Evolutionary conservation across 2,797 vertebrate species (phyloP).

Genomic region (Dendrocincla tyrannina): DNA sequence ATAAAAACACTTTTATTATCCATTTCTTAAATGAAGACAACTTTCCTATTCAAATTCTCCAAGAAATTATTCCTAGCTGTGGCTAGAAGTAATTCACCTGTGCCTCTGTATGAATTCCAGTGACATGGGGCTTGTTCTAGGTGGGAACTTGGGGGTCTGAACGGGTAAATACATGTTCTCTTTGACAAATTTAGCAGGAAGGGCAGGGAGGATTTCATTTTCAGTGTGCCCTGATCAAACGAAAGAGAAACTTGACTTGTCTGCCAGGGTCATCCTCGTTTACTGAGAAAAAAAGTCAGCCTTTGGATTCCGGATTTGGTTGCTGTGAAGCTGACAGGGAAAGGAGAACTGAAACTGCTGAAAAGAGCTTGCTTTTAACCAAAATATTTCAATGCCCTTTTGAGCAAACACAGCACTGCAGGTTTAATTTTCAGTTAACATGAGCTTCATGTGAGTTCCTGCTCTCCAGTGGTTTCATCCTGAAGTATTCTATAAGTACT

Average conservation of each 20-base stretch:
- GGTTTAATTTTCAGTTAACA: neutral
- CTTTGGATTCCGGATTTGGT: neutral
- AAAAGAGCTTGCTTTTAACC: neutral
- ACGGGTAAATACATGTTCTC: neutral
- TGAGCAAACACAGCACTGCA: neutral
- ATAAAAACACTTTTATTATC: too few relatives aligned
- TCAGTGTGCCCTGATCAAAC: neutral
- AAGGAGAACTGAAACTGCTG: constrained; percentile 55
- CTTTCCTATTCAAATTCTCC: too few relatives aligned
- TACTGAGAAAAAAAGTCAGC: neutral
- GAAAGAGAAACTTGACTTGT: neutral
- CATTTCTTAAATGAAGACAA: too few relatives aligned
- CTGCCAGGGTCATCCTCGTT: neutral
- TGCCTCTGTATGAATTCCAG: neutral
- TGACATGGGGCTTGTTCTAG: rapidly evolving
- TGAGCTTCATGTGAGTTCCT: neutral
- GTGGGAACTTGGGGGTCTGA: neutral
- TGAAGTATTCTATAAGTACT: neutral
- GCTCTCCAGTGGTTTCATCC: neutral
- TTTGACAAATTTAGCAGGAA: neutral
- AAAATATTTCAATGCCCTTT: neutral
- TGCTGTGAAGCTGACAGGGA: neutral
- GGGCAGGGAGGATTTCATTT: neutral
- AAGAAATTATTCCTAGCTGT: too few relatives aligned
- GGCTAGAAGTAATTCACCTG: neutral